These are phyloP conservation scores for Pseudomugil tenellus DNA, from an alignment of 2,797 vertebrate species.

Conservation along the genomic window DNA sequence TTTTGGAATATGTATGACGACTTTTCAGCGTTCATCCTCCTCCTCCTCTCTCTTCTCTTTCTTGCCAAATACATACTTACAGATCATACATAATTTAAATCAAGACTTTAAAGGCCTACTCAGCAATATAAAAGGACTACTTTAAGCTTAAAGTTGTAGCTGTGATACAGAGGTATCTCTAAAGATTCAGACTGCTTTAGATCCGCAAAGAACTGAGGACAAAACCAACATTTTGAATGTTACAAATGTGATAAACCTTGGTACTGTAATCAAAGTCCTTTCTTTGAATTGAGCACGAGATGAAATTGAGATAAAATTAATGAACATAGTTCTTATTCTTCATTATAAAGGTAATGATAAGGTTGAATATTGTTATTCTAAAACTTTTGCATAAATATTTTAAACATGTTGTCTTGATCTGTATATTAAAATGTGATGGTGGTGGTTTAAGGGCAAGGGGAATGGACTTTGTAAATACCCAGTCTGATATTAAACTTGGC, in stretches of 20 bases:
- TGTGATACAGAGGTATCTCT: constrained; percentile 30
- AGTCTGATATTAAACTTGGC: constrained; percentile 10
- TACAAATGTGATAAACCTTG: not conserved
- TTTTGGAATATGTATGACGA: constrained; percentile 79
- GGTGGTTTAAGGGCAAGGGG: not conserved
- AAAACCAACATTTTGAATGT: not conserved
- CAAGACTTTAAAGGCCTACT: constrained; percentile 66
- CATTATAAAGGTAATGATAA: not conserved
- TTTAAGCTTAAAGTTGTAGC: constrained; percentile 60
- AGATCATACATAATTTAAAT: constrained; percentile 79
- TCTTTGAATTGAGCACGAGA: not conserved
- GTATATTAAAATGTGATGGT: constrained; percentile 16
- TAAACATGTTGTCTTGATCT: not conserved
- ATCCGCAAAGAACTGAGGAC: constrained; percentile 16
- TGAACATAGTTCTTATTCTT: not conserved
- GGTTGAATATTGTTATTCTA: not conserved
- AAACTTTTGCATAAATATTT: constrained; percentile 4
- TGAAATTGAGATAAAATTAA: not conserved
- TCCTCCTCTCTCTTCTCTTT: constrained; percentile 51
- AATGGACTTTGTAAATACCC: constrained; percentile 17
- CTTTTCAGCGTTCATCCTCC: constrained; percentile 66
- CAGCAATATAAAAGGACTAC: constrained; percentile 68
- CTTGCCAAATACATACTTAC: constrained; percentile 81
- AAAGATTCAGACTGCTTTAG: constrained; percentile 14
- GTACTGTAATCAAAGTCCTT: not conserved